Evolutionary conservation across 2,797 vertebrate species (phyloP), one percentile per base, ranked within the genome.

Genomic region (Tarsius wallacei): DNA sequence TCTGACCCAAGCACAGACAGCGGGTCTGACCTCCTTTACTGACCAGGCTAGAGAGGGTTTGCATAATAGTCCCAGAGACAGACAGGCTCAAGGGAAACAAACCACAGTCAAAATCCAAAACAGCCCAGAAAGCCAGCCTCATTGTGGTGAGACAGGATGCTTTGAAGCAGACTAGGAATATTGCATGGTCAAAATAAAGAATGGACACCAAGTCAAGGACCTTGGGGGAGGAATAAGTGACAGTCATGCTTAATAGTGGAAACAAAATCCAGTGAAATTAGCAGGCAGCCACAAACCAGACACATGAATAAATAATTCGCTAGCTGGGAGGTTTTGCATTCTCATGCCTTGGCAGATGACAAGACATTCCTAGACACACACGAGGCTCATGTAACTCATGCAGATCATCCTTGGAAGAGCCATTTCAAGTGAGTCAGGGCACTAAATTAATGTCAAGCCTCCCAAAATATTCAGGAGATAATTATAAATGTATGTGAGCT

Each of bases 211-310:
- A 85, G 90, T 84, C 36, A 68, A 93, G 68, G 81, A 83, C 73
- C 70, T 86, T 88, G 84, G 68, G 53, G 68, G 85, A 94, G 81
- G n/a, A 93, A 31, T 82, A 74, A 96, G 77, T 87, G 96, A 73
- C 42, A 71, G 91, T 31, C 91, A 86, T 92, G 89, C 91, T 95
- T 96, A 82, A 93, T 55, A 94, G 87, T 97, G 93, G 94, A 96
- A 96, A 95, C 57, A 59, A 93, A 93, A 93, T 95, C 89, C 83
- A 76, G 82, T 73, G 93, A 94, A 84, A 96, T 90, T 78, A 84
- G 87, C 94, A 90, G 94, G 77, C 91, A 86, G 51, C 93, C 93
- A 71, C 97, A 94, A 77, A 87, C 80, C 96, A 96, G 96, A 90
- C 68, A 16, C 87, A 70, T 93, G 91, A 96, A 97, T 93, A 82